A percentile compares a stretch with the other conserved stretches of the same genome.
These are phyloP conservation scores for Baronia brevicornis DNA, from an alignment of 2,888 invertebrate genomes.

Conservation along the genomic window DNA sequence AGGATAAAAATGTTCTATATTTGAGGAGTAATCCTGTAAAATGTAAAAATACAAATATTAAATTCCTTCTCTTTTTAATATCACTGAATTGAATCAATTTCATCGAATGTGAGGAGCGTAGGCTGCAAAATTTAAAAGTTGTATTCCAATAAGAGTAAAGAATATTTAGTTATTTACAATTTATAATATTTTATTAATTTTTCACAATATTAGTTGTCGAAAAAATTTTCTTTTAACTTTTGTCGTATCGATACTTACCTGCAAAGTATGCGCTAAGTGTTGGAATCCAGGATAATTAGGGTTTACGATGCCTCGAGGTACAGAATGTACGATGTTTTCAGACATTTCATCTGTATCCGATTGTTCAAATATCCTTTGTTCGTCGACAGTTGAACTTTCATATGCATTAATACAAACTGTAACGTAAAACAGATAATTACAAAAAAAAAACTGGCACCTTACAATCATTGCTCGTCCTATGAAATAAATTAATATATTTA, in stretches of 20 bases:
- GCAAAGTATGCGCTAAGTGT: constrained; percentile 84
- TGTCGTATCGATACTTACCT: constrained; percentile 45
- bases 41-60: constrained; percentile 2
- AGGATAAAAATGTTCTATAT: constrained; percentile 63
- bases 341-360: constrained; percentile 74
- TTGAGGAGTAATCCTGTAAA: constrained; percentile 64
- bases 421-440: too few species aligned
- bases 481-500: too few species aligned
- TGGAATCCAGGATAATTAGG: constrained; percentile 91
- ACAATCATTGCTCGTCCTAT: too few species aligned
- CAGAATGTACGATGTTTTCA: constrained; percentile 49
- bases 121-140: too few species aligned
- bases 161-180: too few species aligned
- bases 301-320: constrained; percentile 84
- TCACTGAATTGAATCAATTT: too few species aligned
- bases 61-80: neutral
- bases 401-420: constrained; percentile 21
- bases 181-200: too few species aligned
- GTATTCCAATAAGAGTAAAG: too few species aligned
- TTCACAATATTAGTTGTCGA: too few species aligned
- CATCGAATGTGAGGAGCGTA: too few species aligned
- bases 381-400: constrained; percentile 54
- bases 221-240: constrained; percentile 31
- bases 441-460: too few species aligned
- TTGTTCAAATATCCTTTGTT: constrained; percentile 72